Conservation (phyloP, 2,888 invertebrate species). For the Thysanoteuthis rhombus region DNA sequence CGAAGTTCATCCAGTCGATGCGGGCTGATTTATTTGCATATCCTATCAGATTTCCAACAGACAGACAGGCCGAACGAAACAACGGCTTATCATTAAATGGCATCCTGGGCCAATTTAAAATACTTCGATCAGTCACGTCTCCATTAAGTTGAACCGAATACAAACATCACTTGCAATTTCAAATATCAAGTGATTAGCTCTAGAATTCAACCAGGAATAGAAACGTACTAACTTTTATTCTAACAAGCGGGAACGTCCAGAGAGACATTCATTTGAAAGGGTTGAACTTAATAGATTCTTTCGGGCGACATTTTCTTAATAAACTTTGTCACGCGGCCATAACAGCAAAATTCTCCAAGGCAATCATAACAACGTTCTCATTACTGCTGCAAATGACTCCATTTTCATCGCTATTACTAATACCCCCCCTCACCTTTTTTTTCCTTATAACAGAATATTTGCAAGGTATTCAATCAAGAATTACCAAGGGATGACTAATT, state of each 20-base stretch:
- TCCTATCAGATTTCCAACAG: not conserved
- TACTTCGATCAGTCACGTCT: not conserved
- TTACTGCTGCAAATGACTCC: no score
- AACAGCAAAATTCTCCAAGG: no score
- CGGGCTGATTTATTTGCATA: not conserved
- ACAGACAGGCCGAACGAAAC: slow-evolving; percentile 12
- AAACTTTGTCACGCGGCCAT: no score
- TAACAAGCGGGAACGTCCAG: not conserved
- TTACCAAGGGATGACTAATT: no score
- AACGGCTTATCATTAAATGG: not conserved
- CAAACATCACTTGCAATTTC: not conserved
- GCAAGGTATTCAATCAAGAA: no score
- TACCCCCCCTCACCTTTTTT: no score
- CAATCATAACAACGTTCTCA: no score
- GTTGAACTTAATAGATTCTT: not conserved
- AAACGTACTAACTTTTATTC: not conserved
- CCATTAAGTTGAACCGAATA: not conserved
- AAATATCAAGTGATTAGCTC: not conserved
- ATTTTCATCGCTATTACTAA: no score
- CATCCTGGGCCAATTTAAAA: not conserved
- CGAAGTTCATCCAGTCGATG: not conserved
- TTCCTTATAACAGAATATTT: no score
- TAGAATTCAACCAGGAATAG: not conserved
- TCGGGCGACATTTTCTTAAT: not conserved
- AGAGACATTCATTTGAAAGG: not conserved